These are phyloP conservation scores for Stigmatopora argus DNA, from an alignment of 2,113 vertebrate genomes.

Conservation along the genomic window DNA sequence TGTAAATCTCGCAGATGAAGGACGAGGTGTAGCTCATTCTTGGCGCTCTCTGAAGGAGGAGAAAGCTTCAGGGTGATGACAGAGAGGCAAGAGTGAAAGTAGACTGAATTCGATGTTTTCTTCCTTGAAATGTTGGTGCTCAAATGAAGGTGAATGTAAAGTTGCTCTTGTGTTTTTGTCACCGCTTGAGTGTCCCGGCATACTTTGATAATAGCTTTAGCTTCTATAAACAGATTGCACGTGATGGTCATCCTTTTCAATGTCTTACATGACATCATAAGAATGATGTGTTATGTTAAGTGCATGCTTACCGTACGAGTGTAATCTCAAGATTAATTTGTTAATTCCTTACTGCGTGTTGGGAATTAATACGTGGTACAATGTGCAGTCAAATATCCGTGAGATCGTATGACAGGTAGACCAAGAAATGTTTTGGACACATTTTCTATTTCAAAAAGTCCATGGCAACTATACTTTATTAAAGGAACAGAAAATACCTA, in stretches of 20 bases:
- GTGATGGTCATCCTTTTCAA: not conserved
- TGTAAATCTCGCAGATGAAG: slow-evolving; percentile 68
- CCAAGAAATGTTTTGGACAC: not conserved
- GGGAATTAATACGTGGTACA: not conserved
- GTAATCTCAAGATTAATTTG: not conserved
- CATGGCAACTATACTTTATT: too few relatives aligned
- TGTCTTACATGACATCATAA: not conserved
- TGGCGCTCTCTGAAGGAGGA: slow-evolving; percentile 43
- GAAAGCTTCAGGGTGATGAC: slow-evolving; percentile 42
- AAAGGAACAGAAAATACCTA: too few relatives aligned
- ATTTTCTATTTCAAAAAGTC: too few relatives aligned
- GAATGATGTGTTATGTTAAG: slow-evolving; percentile 1
- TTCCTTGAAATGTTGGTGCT: slow-evolving; percentile 1
- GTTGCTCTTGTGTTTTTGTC: not conserved
- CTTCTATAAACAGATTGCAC: not conserved
- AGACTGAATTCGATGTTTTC: not conserved
- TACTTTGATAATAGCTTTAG: slow-evolving; percentile 3
- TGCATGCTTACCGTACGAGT: not conserved
- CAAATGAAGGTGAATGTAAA: slow-evolving; percentile 4
- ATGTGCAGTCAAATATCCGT: not conserved
- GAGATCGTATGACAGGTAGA: not conserved
- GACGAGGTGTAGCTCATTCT: slow-evolving; percentile 56
- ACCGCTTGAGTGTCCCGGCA: not conserved
- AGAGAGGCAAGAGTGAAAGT: slow-evolving; percentile 27
- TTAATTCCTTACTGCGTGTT: slow-evolving; percentile 1